These are phyloP conservation scores for Sitobion miscanthi DNA, from an alignment of 1,140 invertebrate species.

Conservation along the genomic window DNA sequence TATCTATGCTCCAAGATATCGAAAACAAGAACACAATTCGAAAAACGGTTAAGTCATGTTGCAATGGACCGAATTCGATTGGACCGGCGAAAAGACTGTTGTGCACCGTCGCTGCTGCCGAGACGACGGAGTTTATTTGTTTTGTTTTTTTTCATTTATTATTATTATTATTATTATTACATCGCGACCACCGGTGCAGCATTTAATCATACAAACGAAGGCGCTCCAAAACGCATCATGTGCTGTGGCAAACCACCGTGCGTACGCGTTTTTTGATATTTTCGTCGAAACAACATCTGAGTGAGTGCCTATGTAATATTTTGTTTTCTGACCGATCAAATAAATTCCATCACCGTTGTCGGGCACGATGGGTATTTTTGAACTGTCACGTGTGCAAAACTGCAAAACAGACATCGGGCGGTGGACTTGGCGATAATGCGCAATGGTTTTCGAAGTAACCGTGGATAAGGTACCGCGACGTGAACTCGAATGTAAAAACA, in stretches of 20 bases:
- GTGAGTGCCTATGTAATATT: background rate
- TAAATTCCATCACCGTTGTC: background rate
- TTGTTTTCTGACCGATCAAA: background rate
- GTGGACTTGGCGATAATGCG: background rate
- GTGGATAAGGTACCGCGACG: background rate
- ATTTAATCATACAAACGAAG: background rate
- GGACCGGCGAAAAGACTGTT: background rate
- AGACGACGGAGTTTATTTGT: background rate
- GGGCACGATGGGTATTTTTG: background rate
- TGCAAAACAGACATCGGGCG: background rate
- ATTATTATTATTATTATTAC: conserved; percentile 14
- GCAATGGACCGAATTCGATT: background rate
- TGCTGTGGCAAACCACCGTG: background rate
- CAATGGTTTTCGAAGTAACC: background rate
- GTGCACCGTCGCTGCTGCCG: background rate
- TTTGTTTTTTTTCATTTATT: background rate
- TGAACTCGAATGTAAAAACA: background rate
- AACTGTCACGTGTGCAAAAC: background rate
- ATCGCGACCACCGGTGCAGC: background rate
- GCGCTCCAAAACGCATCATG: background rate
- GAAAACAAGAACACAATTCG: background rate
- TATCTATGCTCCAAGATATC: background rate
- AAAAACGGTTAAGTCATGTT: background rate
- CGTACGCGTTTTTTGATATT: background rate
- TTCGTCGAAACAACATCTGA: background rate